Evolutionary conservation across 1,140 invertebrate species (phyloP).

Genomic region (Danaus melanippus): DNA sequence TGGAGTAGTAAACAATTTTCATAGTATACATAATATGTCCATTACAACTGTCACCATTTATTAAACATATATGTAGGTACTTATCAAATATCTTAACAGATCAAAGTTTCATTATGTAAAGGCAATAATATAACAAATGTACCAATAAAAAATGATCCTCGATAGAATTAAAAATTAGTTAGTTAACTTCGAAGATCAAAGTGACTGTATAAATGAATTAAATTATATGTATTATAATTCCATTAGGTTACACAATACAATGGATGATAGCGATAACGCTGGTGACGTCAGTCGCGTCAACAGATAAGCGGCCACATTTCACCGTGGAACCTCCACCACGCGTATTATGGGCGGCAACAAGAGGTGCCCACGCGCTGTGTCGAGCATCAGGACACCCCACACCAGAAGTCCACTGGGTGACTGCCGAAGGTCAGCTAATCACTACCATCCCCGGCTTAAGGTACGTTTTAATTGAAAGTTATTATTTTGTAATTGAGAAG

Average conservation of each 20-base stretch:
- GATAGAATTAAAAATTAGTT: too few species aligned
- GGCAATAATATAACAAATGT: too few species aligned
- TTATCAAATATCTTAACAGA: too few species aligned
- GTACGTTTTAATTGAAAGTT: constrained; percentile 22
- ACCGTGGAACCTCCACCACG: constrained; percentile 51
- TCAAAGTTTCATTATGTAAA: too few species aligned
- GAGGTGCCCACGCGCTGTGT: constrained; percentile 48
- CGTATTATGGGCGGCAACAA: constrained; percentile 54
- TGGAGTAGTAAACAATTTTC: too few species aligned
- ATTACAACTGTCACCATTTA: too few species aligned
- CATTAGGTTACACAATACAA: constrained; percentile 32
- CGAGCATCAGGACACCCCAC: constrained; percentile 50
- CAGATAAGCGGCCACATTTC: constrained; percentile 57
- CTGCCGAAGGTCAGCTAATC: constrained; percentile 53
- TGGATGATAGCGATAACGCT: constrained; percentile 39
- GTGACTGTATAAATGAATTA: neutral
- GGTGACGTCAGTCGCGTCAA: constrained; percentile 33
- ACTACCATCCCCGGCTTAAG: constrained; percentile 59
- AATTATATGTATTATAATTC: constrained; percentile 8
- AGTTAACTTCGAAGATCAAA: too few species aligned
- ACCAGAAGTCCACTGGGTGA: constrained; percentile 62
- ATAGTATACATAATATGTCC: neutral
- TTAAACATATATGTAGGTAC: too few species aligned
- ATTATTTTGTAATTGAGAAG: too few species aligned
- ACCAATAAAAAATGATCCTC: too few species aligned